Percentiles rank a stretch among this genome's conserved stretches.
Conservation (phyloP, 2,888 invertebrate species). For the Augiades crinisus region DNA sequence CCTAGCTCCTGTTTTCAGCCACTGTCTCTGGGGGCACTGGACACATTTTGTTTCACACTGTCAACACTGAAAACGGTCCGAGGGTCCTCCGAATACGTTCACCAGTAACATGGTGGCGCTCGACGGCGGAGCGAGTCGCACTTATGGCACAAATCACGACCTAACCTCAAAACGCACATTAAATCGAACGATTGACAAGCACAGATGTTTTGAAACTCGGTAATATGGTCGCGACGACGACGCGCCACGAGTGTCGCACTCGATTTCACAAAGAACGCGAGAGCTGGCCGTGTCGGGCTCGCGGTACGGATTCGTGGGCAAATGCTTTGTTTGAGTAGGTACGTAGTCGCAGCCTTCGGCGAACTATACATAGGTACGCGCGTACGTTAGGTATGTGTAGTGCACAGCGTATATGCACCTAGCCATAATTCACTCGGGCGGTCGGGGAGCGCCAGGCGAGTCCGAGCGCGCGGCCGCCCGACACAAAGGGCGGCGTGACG, state of each 20-base stretch:
- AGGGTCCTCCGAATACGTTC: slow-evolving; percentile 22
- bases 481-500: slow-evolving; percentile 68
- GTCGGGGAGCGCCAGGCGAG: slow-evolving; percentile 40
- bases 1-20: slow-evolving; percentile 29
- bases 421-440: slow-evolving; percentile 63
- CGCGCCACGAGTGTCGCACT: slow-evolving; percentile 49
- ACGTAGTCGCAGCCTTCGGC: slow-evolving; percentile 73
- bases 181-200: slow-evolving; percentile 58
- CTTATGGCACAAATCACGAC: slow-evolving; percentile 54
- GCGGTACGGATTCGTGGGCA: slow-evolving; percentile 67
- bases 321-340: slow-evolving; percentile 78
- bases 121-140: slow-evolving; percentile 36
- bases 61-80: slow-evolving; percentile 38
- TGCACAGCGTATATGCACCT: slow-evolving; percentile 65
- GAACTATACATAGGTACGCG: slow-evolving; percentile 65
- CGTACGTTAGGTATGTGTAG: slow-evolving; percentile 58
- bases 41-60: slow-evolving; percentile 45
- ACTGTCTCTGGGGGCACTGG: slow-evolving; percentile 44
- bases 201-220: slow-evolving; percentile 67
- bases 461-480: slow-evolving; percentile 41
- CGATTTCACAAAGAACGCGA: slow-evolving; percentile 61
- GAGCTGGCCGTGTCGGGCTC: slow-evolving; percentile 51
- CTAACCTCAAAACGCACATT: slow-evolving; percentile 76
- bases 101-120: slow-evolving; percentile 28
- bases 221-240: slow-evolving; percentile 58